These are phyloP conservation scores for Oreortyx pictus DNA, from an alignment of 2,797 vertebrate genomes.

Conservation along the genomic window DNA sequence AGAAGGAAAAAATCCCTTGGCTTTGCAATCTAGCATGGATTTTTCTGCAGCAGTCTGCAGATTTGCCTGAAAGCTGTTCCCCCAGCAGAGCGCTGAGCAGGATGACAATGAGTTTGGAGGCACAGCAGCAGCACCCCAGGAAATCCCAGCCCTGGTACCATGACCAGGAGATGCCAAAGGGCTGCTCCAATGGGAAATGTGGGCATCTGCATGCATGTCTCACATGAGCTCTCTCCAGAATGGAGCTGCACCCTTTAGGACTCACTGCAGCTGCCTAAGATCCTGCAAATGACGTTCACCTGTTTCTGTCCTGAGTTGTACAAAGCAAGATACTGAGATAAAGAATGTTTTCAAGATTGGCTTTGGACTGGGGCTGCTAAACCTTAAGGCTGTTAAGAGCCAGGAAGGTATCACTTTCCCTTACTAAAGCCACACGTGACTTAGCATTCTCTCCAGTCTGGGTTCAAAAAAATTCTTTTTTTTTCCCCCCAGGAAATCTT, in stretches of 20 bases:
- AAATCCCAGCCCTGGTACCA: not conserved
- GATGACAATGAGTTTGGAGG: not conserved
- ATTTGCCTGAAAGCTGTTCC: not conserved
- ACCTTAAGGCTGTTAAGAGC: not conserved
- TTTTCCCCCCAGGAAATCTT: not conserved
- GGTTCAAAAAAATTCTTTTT: not conserved
- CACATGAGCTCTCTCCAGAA: accelerated
- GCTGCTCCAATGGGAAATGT: not conserved
- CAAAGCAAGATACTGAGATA: not conserved
- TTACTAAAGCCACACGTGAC: conserved; percentile 14
- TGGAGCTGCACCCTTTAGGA: not conserved
- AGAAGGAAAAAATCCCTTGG: not conserved
- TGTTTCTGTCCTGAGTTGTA: accelerated
- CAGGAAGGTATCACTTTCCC: not conserved
- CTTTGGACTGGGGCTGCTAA: not conserved
- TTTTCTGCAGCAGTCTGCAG: not conserved
- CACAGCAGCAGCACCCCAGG: not conserved
- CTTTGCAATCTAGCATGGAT: not conserved
- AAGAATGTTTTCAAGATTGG: accelerated
- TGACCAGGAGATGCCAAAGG: not conserved
- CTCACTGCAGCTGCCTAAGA: accelerated
- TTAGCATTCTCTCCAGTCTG: conserved; percentile 8
- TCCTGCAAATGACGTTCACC: not conserved
- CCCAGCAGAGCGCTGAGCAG: not conserved
- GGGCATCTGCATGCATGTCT: accelerated